These are phyloP conservation scores for Dynastes tityus DNA, from an alignment of 2,888 invertebrate species.

Conservation along the genomic window DNA sequence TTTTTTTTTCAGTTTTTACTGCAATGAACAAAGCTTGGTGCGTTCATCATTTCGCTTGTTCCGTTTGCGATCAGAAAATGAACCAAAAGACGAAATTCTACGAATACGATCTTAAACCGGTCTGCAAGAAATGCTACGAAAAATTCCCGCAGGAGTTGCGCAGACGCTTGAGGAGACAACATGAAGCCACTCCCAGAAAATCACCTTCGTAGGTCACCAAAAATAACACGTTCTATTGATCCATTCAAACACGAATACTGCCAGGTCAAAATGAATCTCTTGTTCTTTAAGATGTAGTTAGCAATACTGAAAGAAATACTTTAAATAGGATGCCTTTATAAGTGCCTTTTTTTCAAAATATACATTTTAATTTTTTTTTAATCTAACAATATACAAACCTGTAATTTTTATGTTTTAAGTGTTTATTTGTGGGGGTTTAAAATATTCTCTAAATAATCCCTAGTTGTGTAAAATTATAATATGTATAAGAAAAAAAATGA, in stretches of 20 bases:
- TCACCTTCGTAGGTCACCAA: constrained; percentile 5
- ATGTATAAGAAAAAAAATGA: too few relatives aligned
- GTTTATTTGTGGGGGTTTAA: too few relatives aligned
- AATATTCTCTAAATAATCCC: too few relatives aligned
- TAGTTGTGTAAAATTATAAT: too few relatives aligned
- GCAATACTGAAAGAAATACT: neutral
- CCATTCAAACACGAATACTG: neutral
- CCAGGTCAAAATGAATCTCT: neutral
- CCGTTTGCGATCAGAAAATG: constrained; percentile 96
- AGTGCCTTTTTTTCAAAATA: constrained; percentile 3
- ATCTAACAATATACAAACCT: neutral
- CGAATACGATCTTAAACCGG: constrained; percentile 98
- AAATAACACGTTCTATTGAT: neutral
- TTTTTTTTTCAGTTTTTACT: constrained; percentile 85
- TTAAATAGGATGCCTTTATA: neutral
- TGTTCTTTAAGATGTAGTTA: neutral
- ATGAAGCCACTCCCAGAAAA: constrained; percentile 80
- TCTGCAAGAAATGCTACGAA: constrained; percentile 99
- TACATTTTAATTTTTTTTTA: neutral
- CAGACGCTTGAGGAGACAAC: constrained; percentile 91
- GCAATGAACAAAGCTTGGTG: constrained; percentile 99
- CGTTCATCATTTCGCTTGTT: constrained; percentile 98
- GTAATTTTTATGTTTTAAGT: neutral
- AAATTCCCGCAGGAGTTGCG: constrained; percentile 95
- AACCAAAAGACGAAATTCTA: constrained; percentile 99